Percentiles rank a stretch among this genome's conserved stretches.
phyloP scores from a whole-genome alignment of 2,113 vertebrate genomes.

The Galemys pyrenaicus region DNA sequence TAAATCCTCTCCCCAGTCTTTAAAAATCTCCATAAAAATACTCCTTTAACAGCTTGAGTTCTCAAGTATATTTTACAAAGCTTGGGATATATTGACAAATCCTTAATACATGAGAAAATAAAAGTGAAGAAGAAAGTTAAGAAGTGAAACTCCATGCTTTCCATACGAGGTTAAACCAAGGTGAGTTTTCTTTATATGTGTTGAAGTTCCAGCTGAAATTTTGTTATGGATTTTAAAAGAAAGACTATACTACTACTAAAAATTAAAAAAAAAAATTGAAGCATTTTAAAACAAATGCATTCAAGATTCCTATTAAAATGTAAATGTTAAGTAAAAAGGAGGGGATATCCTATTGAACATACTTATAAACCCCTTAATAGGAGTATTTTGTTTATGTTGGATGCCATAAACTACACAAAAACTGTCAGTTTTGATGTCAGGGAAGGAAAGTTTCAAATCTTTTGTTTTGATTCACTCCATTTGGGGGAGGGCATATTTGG shows the following conservation, averaged over 20 bases:
- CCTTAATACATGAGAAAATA: neutral
- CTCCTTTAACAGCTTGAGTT: neutral
- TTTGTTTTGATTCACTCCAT: neutral
- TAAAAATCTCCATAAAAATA: no score
- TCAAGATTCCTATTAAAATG: constrained; percentile 3
- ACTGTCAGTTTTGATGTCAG: neutral
- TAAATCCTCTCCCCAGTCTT: neutral
- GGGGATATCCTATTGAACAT: neutral
- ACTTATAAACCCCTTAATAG: neutral
- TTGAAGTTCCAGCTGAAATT: neutral
- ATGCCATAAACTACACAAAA: neutral
- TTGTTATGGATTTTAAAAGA: neutral
- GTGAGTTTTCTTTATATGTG: neutral
- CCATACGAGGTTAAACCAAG: neutral
- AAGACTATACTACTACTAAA: neutral
- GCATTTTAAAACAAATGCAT: neutral
- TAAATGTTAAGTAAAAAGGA: neutral
- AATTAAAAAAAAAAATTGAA: constrained; percentile 1
- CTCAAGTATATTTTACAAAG: neutral
- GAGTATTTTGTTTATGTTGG: neutral
- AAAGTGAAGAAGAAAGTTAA: neutral
- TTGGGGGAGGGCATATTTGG: neutral
- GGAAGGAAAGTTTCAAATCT: neutral
- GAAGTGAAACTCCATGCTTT: neutral
- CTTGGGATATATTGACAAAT: neutral